Percentiles rank a stretch among this genome's conserved stretches.
Conservation (phyloP, 2,113 vertebrate species). For the Sialia sialis region DNA sequence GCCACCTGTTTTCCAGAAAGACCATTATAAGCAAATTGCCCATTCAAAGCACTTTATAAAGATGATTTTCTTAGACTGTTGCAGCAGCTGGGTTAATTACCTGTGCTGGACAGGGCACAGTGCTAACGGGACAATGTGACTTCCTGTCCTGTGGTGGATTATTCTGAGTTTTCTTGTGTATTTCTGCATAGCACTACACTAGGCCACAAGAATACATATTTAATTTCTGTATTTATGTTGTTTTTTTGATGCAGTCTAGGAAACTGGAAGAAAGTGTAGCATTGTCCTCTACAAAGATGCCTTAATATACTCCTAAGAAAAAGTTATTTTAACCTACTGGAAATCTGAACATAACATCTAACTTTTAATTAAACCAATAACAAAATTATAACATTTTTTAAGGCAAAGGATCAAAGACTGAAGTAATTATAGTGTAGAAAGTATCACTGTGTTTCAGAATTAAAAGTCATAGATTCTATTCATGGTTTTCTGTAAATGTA, state of each 20-base stretch:
- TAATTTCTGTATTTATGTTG: background rate
- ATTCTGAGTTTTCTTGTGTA: background rate
- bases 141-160: background rate
- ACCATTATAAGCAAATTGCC: background rate
- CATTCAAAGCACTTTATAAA: background rate
- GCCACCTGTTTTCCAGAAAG: background rate
- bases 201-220: background rate
- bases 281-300: background rate
- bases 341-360: background rate
- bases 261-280: background rate
- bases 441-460: background rate
- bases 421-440: background rate
- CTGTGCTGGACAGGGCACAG: background rate
- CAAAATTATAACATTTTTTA: background rate
- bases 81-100: background rate
- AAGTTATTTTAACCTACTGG: background rate
- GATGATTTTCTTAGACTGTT: background rate
- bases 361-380: background rate
- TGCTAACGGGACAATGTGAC: fast-evolving
- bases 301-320: background rate
- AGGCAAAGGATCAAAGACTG: background rate
- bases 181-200: background rate
- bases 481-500: background rate
- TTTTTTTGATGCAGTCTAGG: background rate
- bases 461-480: background rate